Evolutionary conservation across 2,888 invertebrate genomes (phyloP).

Genomic region (Eristalis tenax): DNA sequence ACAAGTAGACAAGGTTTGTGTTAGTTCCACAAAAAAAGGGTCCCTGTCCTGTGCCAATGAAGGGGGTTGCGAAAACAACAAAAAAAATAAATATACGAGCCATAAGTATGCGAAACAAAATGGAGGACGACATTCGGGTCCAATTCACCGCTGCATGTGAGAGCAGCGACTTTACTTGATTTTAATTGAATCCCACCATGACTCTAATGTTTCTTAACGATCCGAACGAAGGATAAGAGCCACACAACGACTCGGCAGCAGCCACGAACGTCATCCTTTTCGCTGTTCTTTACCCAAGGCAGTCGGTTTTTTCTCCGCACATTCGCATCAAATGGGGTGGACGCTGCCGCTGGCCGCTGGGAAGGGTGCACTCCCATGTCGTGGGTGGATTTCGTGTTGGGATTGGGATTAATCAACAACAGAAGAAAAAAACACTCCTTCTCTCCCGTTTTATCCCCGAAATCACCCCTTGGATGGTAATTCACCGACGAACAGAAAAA

Average conservation of each 20-base stretch:
- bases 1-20: background rate
- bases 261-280: slow-evolving; percentile 46
- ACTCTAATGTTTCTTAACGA: slow-evolving; percentile 63
- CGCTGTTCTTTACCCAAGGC: slow-evolving; percentile 48
- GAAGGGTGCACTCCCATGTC: slow-evolving; percentile 29
- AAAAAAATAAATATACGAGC: background rate
- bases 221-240: slow-evolving; percentile 42
- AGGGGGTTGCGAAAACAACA: slow-evolving; percentile 43
- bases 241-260: background rate
- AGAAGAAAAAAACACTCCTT: slow-evolving; percentile 1
- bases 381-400: slow-evolving; percentile 63
- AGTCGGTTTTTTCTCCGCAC: slow-evolving; percentile 12
- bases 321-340: slow-evolving; percentile 18
- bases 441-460: slow-evolving; percentile 16
- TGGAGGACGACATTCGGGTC: background rate
- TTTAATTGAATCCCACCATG: slow-evolving; percentile 70
- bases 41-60: slow-evolving; percentile 29
- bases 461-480: slow-evolving; percentile 50
- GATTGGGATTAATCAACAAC: slow-evolving; percentile 60
- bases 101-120: background rate
- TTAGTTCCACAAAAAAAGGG: slow-evolving; percentile 43
- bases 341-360: background rate
- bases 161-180: slow-evolving; percentile 45
- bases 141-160: slow-evolving; percentile 46
- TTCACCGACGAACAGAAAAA: slow-evolving; percentile 32